Conservation (phyloP, 2,113 vertebrate species). For the Ascaphus truei region DNA sequence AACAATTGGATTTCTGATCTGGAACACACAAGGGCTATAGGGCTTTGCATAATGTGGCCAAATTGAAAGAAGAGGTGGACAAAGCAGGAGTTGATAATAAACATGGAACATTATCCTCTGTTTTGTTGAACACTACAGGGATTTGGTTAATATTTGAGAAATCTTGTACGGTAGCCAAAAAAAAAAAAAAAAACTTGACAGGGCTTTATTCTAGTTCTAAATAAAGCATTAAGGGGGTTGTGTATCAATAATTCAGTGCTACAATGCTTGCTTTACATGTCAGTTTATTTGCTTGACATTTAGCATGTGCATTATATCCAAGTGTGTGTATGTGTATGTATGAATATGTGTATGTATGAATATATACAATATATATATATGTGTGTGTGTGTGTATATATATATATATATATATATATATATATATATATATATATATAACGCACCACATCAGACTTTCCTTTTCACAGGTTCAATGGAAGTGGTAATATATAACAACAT, state of each 20-base stretch:
- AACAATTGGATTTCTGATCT: too few species aligned
- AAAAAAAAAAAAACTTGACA: too few species aligned
- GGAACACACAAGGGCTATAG: too few species aligned
- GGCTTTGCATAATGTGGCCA: too few species aligned
- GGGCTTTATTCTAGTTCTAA: too few species aligned
- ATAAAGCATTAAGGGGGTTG: too few species aligned
- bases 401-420: neutral
- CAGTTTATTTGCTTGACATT: neutral
- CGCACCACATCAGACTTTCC: neutral
- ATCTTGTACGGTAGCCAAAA: too few species aligned
- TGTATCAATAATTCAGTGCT: slow-evolving; percentile 1
- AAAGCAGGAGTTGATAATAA: too few species aligned
- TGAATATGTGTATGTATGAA: neutral
- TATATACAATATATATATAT: neutral
- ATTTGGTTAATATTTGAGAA: too few species aligned
- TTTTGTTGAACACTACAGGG: too few species aligned
- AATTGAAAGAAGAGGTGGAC: too few species aligned
- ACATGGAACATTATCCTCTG: too few species aligned
- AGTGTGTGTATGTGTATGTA: neutral
- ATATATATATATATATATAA: neutral
- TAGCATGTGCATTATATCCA: neutral
- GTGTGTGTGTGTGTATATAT: neutral
- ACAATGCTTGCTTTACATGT: slow-evolving; percentile 18
- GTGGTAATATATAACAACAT: neutral
- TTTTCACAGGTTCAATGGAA: neutral